Conservation (phyloP, 2,113 vertebrate genomes). For the Pedionomus torquatus region DNA sequence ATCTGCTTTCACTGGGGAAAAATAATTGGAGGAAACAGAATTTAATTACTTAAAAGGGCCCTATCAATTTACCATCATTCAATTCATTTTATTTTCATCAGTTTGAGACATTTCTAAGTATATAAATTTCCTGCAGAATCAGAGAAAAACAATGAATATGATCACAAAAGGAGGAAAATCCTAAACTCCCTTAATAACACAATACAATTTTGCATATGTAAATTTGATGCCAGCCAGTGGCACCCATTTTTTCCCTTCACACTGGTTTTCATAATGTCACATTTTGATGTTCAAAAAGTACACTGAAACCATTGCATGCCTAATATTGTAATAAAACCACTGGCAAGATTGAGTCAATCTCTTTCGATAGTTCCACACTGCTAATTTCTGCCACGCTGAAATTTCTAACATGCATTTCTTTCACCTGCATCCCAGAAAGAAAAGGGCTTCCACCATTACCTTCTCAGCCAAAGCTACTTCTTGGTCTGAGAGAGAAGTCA, state of each 20-base stretch:
- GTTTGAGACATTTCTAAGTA: background rate
- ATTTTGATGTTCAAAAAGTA: background rate
- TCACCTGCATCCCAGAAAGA: background rate
- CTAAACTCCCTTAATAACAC: background rate
- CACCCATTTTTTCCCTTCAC: background rate
- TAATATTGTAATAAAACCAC: background rate
- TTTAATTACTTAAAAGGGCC: background rate
- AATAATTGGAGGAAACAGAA: background rate
- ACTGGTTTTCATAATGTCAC: background rate
- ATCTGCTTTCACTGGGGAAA: background rate
- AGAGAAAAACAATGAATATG: background rate
- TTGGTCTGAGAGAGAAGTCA: background rate
- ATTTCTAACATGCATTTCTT: background rate
- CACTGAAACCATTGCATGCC: background rate
- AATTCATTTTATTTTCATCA: fast-evolving
- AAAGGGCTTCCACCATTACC: too few relatives aligned
- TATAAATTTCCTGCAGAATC: background rate
- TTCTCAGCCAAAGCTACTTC: background rate
- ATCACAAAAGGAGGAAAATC: background rate
- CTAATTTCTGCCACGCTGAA: background rate
- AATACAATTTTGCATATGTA: background rate
- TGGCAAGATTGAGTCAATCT: background rate
- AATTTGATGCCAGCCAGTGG: background rate
- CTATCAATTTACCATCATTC: background rate
- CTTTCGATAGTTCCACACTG: background rate